Conservation (phyloP, 2,888 invertebrate genomes). For the Nineta flava region DNA sequence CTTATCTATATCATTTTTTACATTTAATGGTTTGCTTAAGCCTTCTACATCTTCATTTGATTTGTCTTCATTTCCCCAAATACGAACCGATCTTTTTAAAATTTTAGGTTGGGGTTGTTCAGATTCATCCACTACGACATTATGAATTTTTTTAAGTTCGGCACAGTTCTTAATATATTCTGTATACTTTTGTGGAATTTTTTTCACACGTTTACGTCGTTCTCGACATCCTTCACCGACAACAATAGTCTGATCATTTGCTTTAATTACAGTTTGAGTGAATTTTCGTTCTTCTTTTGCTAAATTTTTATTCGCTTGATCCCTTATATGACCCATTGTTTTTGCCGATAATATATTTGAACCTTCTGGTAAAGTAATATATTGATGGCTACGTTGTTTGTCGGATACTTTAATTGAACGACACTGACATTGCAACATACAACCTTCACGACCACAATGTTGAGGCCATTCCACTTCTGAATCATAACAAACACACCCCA, state of each 20-base stretch:
- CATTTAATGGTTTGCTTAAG: not conserved
- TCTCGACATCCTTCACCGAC: constrained; percentile 35
- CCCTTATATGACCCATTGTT: constrained; percentile 27
- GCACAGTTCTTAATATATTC: constrained; percentile 29
- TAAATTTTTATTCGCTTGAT: constrained; percentile 35
- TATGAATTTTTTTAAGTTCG: constrained; percentile 8
- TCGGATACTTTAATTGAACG: constrained; percentile 17
- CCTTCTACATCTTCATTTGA: not conserved
- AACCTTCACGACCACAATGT: constrained; percentile 45
- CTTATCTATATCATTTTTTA: constrained; percentile 4
- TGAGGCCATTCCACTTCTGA: constrained; percentile 29
- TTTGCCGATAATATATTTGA: constrained; percentile 21
- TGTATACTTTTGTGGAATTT: constrained; percentile 42
- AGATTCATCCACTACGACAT: not conserved
- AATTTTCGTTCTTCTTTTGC: constrained; percentile 57
- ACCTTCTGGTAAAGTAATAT: constrained; percentile 19
- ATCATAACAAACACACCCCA: constrained; percentile 53
- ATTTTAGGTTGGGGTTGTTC: constrained; percentile 9
- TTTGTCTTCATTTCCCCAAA: not conserved
- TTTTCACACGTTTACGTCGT: constrained; percentile 37
- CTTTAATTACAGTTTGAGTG: constrained; percentile 50
- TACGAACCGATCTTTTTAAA: constrained; percentile 3
- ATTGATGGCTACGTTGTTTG: constrained; percentile 12
- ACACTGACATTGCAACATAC: constrained; percentile 42
- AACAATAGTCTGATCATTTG: constrained; percentile 45